A percentile compares a stretch with the other conserved stretches of the same genome.
Evolutionary conservation across 1,140 invertebrate species (phyloP).

Genomic region (Tribolium madens): DNA sequence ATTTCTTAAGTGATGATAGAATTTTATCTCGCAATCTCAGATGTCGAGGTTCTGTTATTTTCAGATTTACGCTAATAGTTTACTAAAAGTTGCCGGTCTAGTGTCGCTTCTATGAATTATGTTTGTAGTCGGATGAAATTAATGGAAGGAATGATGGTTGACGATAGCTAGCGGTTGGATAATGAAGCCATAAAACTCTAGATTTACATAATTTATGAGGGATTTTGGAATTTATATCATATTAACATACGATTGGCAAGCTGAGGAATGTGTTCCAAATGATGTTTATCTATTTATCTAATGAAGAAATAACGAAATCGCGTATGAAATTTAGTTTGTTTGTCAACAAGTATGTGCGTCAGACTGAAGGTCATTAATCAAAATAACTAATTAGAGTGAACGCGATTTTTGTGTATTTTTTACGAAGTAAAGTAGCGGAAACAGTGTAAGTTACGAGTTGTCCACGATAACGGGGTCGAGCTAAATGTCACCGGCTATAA

Average conservation of each 20-base stretch:
- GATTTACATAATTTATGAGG: conserved; percentile 27
- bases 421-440: conserved; percentile 52
- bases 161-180: conserved; percentile 29
- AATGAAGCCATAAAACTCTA: conserved; percentile 36
- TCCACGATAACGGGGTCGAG: conserved; percentile 54
- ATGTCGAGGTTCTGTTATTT: conserved; percentile 10
- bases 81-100: background rate
- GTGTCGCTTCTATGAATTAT: conserved; percentile 15
- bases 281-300: background rate
- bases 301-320: background rate
- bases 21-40: conserved; percentile 1
- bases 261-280: conserved; percentile 8
- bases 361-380: conserved; percentile 47
- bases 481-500: conserved; percentile 55
- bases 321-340: background rate
- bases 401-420: conserved; percentile 52
- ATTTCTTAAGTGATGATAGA: background rate
- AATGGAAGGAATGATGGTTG: conserved; percentile 28
- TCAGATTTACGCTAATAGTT: background rate
- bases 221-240: conserved; percentile 25
- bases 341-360: conserved; percentile 33
- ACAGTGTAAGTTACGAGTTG: conserved; percentile 54
- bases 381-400: conserved; percentile 51
- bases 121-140: conserved; percentile 15
- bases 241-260: conserved; percentile 35